phyloP scores from a whole-genome alignment of 2,888 invertebrate species.

The Herminia tarsipennalis region DNA sequence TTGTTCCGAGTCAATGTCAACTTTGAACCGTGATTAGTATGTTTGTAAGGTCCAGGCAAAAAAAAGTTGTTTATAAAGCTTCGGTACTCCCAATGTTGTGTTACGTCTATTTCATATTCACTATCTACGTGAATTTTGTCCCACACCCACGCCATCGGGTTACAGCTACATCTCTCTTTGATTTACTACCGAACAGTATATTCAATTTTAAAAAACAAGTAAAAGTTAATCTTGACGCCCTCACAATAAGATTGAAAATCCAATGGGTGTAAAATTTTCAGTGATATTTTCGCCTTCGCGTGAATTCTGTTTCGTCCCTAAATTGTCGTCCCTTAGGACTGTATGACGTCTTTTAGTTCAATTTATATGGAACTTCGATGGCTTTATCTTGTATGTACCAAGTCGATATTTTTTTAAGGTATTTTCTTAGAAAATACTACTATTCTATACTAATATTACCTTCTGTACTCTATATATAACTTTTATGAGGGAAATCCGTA shows the following conservation, averaged over 20 bases:
- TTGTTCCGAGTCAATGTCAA: too few relatives aligned
- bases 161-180: neutral
- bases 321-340: constrained; percentile 19
- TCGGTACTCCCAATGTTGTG: too few relatives aligned
- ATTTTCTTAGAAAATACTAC: too few relatives aligned
- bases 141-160: neutral
- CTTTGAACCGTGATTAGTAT: too few relatives aligned
- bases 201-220: neutral
- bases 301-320: constrained; percentile 13
- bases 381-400: neutral
- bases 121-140: too few relatives aligned
- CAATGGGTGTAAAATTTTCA: neutral
- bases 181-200: neutral
- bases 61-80: too few relatives aligned
- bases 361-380: neutral
- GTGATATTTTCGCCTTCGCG: constrained; percentile 9
- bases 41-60: too few relatives aligned
- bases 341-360: constrained; percentile 10
- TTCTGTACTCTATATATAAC: too few relatives aligned
- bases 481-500: too few relatives aligned
- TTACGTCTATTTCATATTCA: too few relatives aligned
- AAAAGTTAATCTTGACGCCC: neutral
- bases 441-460: too few relatives aligned
- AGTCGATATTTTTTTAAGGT: neutral
- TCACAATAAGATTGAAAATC: neutral